Conservation (phyloP, 2,888 invertebrate genomes). For the Brenthis daphne region DNA sequence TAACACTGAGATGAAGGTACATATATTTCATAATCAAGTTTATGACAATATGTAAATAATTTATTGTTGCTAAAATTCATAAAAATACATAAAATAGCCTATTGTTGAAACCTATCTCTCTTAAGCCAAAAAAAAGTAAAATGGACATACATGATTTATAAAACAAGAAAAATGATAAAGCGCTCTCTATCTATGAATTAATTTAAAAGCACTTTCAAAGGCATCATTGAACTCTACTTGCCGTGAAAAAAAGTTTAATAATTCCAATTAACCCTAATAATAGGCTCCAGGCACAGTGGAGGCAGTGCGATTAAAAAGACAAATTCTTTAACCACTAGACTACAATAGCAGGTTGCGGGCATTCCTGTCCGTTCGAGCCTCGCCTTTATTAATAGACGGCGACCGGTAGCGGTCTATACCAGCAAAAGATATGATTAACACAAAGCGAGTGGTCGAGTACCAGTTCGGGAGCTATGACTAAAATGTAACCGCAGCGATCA, state of each 20-base stretch:
- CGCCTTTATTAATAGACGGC: slow-evolving; percentile 77
- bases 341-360: slow-evolving; percentile 78
- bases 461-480: slow-evolving; percentile 71
- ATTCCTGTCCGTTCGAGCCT: slow-evolving; percentile 61
- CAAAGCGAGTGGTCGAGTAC: slow-evolving; percentile 72
- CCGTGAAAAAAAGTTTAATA: slow-evolving; percentile 74
- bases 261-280: slow-evolving; percentile 82
- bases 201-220: slow-evolving; percentile 66
- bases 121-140: not conserved
- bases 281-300: slow-evolving; percentile 68
- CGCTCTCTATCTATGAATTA: slow-evolving; percentile 68
- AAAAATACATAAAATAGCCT: no score
- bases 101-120: no score
- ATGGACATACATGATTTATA: slow-evolving; percentile 12
- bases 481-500: slow-evolving; percentile 17
- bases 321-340: slow-evolving; percentile 77
- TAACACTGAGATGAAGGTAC: no score
- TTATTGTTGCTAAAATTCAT: no score
- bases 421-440: slow-evolving; percentile 80
- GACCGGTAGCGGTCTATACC: slow-evolving; percentile 76
- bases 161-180: slow-evolving; percentile 69
- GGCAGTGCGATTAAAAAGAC: slow-evolving; percentile 80
- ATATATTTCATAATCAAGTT: no score
- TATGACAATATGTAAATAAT: no score
- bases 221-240: slow-evolving; percentile 64